A percentile compares a stretch with the other conserved stretches of the same genome.
phyloP scores from a whole-genome alignment of 2,113 vertebrate species.

The Ornithorhynchus anatinus region DNA sequence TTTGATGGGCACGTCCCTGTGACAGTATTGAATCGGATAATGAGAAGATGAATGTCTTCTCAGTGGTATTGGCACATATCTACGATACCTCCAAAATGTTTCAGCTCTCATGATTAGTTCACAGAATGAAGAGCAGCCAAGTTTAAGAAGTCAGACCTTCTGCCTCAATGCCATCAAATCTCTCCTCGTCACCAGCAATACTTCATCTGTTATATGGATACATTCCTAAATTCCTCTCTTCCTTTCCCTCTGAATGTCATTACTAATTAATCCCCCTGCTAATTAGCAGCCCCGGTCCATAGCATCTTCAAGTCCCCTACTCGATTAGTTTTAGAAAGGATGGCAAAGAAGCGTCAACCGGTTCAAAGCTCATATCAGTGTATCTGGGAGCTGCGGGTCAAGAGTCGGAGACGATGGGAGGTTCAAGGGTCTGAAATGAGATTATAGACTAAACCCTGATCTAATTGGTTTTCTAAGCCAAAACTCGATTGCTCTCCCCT shows the following conservation, averaged over 20 bases:
- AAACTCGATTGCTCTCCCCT: not conserved
- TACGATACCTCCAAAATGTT: not conserved
- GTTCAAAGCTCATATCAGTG: conserved; percentile 13
- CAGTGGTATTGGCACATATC: not conserved
- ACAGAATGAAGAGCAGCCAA: conserved; percentile 13
- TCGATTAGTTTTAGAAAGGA: not conserved
- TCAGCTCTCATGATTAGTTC: conserved; percentile 1
- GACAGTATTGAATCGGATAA: not conserved
- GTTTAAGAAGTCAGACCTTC: no score
- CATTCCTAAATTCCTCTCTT: conserved; percentile 5
- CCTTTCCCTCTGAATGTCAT: conserved; percentile 22
- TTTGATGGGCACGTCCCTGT: not conserved
- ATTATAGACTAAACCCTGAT: not conserved
- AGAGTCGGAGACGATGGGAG: not conserved
- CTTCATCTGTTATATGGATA: conserved; percentile 35
- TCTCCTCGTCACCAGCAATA: not conserved
- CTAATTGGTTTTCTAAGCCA: conserved; percentile 2
- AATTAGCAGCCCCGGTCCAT: conserved; percentile 13
- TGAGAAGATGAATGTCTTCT: conserved; percentile 1
- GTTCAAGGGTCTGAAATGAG: not conserved
- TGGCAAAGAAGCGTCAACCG: conserved; percentile 17
- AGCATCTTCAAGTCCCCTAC: not conserved
- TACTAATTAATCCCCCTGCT: conserved; percentile 42
- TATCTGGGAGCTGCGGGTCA: conserved; percentile 3
- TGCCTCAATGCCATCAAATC: no score